A percentile compares a stretch with the other conserved stretches of the same genome.
These are phyloP conservation scores for Labeo calbasu DNA, from an alignment of 2,797 vertebrate genomes.

Conservation along the genomic window DNA sequence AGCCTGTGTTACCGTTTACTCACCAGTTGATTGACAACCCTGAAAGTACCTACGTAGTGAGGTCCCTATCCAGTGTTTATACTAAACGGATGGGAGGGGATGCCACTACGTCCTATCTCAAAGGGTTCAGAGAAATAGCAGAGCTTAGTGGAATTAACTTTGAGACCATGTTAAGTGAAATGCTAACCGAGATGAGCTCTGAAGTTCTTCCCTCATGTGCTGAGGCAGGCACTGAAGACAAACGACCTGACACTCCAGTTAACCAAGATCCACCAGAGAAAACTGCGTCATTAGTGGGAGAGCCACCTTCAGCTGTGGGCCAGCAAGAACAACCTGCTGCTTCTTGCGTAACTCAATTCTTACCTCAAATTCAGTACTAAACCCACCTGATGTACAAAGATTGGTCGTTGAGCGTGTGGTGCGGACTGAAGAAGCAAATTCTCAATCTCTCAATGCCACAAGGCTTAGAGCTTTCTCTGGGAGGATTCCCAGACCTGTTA, in stretches of 20 bases:
- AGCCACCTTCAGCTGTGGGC: too few species aligned
- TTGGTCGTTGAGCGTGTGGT: conserved; percentile 43
- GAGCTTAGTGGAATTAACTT: background rate
- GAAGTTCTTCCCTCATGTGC: too few species aligned
- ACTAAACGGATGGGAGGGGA: too few species aligned
- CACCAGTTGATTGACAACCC: background rate
- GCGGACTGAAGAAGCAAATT: background rate
- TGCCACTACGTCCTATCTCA: too few species aligned
- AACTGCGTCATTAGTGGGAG: too few species aligned
- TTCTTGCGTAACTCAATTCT: background rate
- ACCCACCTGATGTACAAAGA: conserved; percentile 42
- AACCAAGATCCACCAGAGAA: too few species aligned
- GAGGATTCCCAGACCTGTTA: conserved; percentile 4
- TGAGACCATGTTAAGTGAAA: too few species aligned
- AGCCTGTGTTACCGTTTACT: background rate
- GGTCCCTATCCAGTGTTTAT: too few species aligned
- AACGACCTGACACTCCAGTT: too few species aligned
- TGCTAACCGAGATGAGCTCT: too few species aligned
- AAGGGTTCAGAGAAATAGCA: background rate
- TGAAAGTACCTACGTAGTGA: too few species aligned
- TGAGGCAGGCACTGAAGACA: too few species aligned
- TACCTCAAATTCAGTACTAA: background rate
- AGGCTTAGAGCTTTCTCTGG: conserved; percentile 50
- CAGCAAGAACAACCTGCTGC: background rate
- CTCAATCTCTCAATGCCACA: background rate